Evolutionary conservation across 2,888 invertebrate genomes (phyloP).

Genomic region (Drosophila anomalipes): DNA sequence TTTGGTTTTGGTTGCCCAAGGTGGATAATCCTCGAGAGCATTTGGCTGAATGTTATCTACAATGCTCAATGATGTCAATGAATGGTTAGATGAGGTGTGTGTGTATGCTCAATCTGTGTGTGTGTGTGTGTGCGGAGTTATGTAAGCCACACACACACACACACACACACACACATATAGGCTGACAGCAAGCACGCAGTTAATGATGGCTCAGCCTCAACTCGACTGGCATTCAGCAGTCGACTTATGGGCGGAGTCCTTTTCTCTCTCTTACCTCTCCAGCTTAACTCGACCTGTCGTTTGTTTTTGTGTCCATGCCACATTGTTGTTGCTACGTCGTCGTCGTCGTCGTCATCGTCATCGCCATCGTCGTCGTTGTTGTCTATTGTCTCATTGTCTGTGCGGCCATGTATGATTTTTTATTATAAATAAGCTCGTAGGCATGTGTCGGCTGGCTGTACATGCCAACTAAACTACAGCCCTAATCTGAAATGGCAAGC

Average conservation of each 20-base stretch:
- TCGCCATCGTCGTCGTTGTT: background rate
- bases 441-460: slow-evolving; percentile 63
- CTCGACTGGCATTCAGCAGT: slow-evolving; percentile 47
- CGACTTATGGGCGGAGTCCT: slow-evolving; percentile 39
- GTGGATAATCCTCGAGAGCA: slow-evolving; percentile 58
- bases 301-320: slow-evolving; percentile 38
- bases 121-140: slow-evolving; percentile 31
- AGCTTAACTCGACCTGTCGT: slow-evolving; percentile 16
- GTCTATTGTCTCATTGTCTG: slow-evolving; percentile 78
- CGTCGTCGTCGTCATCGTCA: slow-evolving; percentile 2
- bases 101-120: slow-evolving; percentile 34
- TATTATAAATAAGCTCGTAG: slow-evolving; percentile 79
- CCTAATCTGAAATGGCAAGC: slow-evolving; percentile 77
- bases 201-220: slow-evolving; percentile 64
- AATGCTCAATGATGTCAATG: slow-evolving; percentile 73
- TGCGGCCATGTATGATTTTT: slow-evolving; percentile 78
- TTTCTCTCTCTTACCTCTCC: background rate
- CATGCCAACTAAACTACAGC: slow-evolving; percentile 75
- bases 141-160: slow-evolving; percentile 38
- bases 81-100: slow-evolving; percentile 71
- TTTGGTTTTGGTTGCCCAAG: slow-evolving; percentile 34
- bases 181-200: slow-evolving; percentile 52
- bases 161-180: background rate
- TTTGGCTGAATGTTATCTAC: slow-evolving; percentile 78
- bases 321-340: slow-evolving; percentile 22